Base-by-base conservation (phyloP, 2,113 vertebrate genomes). In the Thomomys bottae region DNA sequence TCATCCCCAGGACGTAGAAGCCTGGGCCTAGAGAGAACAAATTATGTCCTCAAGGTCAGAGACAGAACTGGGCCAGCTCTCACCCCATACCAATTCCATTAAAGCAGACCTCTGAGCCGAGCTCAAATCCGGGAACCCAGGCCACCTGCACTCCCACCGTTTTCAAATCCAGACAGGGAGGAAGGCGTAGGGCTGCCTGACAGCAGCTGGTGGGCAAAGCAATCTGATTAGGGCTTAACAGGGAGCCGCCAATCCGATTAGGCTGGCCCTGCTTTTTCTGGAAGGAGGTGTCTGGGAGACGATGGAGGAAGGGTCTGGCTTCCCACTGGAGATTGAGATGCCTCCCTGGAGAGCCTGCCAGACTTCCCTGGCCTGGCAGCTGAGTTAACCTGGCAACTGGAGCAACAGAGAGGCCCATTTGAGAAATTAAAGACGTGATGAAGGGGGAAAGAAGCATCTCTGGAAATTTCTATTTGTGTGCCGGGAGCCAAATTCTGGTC, bases 401-500 rank as follows among this genome's bases (percentile, higher is more conserved):
- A 36, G 68, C 75, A 59, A 49, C 5, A 84, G 67, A 61, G 92
- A 79, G 71, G 21, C 66, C 90, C 90, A 93, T 83, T 73, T 88
- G 80, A 93, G 76, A 90, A 94, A 94, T 93, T 84, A 92, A 95
- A 96, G 87, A 90, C 1, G 0, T 92, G 92, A 83, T 0, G 6
- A 80, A 61, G 85, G 91, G 77, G 85, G 91, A 81, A 30, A 45
- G 17, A 86, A 81, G 14, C 5, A 26, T 38, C 80, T 87, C 91
- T 92, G 89, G 95, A 95, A 96, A 95, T 95, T 96, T 95, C 96
- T 91, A 28, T 28, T 32, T 7, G 14, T 8, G 26, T 0, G 28
- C 67, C 17, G 30, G 91, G 40, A 70, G 30, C n/a, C 5, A 3
- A 3, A n/a, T 28, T 61, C 81, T 34, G 40, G 68, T 32, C 34